A percentile compares a stretch with the other conserved stretches of the same genome.
Evolutionary conservation across 2,888 invertebrate species (phyloP).

Genomic region (Ophonus ardosiacus): DNA sequence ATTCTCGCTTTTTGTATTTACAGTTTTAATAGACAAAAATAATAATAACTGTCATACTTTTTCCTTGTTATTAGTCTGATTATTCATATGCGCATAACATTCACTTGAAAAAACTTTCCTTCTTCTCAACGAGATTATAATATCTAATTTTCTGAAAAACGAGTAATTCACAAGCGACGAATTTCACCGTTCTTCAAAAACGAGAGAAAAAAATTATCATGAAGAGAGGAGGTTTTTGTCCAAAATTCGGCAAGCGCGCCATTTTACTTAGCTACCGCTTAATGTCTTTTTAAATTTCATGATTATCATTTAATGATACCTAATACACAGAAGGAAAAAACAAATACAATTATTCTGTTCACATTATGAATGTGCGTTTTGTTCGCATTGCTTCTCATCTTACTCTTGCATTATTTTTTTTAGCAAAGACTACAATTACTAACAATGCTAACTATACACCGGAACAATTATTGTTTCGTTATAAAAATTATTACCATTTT

Average conservation of each 20-base stretch:
- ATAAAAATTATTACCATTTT: slow-evolving; percentile 35
- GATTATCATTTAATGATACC: slow-evolving; percentile 62
- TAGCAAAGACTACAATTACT: slow-evolving; percentile 43
- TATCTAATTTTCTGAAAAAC: slow-evolving; percentile 49
- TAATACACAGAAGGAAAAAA: slow-evolving; percentile 56
- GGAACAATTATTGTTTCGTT: slow-evolving; percentile 42
- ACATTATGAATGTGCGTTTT: slow-evolving; percentile 18
- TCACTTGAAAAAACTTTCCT: neutral
- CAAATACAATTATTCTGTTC: slow-evolving; percentile 54
- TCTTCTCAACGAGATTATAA: slow-evolving; percentile 34
- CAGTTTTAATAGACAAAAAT: slow-evolving; percentile 24
- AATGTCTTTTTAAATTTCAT: slow-evolving; percentile 63
- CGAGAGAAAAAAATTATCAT: neutral
- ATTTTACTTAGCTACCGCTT: slow-evolving; percentile 61
- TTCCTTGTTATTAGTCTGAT: slow-evolving; percentile 3
- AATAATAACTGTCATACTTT: slow-evolving; percentile 38
- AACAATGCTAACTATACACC: slow-evolving; percentile 22
- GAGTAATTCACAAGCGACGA: slow-evolving; percentile 47
- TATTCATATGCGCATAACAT: slow-evolving; percentile 42
- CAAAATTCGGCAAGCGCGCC: slow-evolving; percentile 29
- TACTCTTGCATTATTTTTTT: slow-evolving; percentile 53
- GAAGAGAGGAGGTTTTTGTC: slow-evolving; percentile 20
- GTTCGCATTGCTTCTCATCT: slow-evolving; percentile 10
- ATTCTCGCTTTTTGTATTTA: neutral
- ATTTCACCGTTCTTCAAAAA: slow-evolving; percentile 50